Conservation (phyloP, 2,888 invertebrate genomes). For the Hydrotaea diabolus region DNA sequence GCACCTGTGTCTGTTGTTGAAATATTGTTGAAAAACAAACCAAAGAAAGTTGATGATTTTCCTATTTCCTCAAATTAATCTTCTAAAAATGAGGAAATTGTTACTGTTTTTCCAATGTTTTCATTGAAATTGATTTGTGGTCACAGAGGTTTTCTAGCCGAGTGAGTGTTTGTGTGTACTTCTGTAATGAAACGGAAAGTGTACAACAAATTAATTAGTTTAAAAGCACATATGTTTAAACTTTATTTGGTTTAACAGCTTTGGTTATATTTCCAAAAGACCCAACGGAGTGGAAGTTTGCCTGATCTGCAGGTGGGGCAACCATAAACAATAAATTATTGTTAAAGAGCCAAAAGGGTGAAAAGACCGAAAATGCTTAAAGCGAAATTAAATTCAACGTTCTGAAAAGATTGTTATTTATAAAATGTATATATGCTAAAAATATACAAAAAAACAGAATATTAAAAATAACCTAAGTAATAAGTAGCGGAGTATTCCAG, state of each 20-base stretch:
- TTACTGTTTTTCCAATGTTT: neutral
- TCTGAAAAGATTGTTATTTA: too few species aligned
- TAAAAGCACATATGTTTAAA: slow-evolving; percentile 9
- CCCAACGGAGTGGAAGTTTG: too few species aligned
- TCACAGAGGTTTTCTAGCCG: neutral
- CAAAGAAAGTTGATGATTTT: neutral
- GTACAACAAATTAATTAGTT: neutral
- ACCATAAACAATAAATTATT: too few species aligned
- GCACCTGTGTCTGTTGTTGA: neutral
- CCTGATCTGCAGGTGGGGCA: too few species aligned
- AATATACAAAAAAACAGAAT: neutral
- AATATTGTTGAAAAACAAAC: slow-evolving; percentile 1
- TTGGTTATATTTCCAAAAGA: neutral
- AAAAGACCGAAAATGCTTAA: too few species aligned
- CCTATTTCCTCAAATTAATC: slow-evolving; percentile 1
- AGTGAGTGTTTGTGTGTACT: neutral
- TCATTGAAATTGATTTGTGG: neutral
- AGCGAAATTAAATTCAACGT: too few species aligned
- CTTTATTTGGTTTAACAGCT: neutral
- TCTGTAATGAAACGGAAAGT: neutral
- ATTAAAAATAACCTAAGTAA: neutral
- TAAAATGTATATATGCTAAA: too few species aligned
- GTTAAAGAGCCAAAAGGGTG: too few species aligned
- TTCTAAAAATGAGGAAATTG: neutral
- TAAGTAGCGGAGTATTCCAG: too few species aligned